Evolutionary conservation across 1,140 invertebrate species (phyloP), one percentile per base, ranked within the genome.

Genomic region (Orussus abietinus): DNA sequence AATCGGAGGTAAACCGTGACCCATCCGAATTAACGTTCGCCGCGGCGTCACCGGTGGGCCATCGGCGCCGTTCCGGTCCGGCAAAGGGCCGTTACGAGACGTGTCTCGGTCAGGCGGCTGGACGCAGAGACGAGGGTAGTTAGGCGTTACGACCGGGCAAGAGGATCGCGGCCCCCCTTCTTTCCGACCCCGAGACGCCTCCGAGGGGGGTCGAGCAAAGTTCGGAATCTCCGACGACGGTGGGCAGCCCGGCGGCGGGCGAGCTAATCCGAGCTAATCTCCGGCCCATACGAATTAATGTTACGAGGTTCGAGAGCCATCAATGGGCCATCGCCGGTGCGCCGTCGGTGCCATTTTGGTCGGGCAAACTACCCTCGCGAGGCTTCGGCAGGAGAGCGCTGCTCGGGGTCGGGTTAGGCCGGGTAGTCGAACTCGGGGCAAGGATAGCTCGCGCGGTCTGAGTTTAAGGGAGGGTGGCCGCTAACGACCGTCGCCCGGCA

Each of bases 401-500:
- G n/a, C n/a, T n/a, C n/a, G n/a, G n/a, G n/a, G n/a, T n/a, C n/a
- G n/a, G n/a, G n/a, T 18, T 14, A 13, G 4, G 3, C 15, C 10
- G 5, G 20, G 18, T 37, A 20, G 3, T 15, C 13, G 19, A 7
- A 33, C 21, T 33, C 18, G 39, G 20, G 32, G 22, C n/a, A 35
- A 30, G 41, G 30, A 43, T 43, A 22, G 28, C 19, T 13, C 32
- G 32, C 26, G 30, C 21, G 31, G 54, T 55, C 46, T 45, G 52
- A 56, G 42, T 57, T 47, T 39, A 51, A 45, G 38, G 42, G 43
- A 48, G 55, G 57, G 53, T 49, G 57, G 56, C 52, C 62, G 61
- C 59, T 69, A 68, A 69, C 64, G 66, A 68, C 62, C 62, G 51
- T 59, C 57, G 53, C 50, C 57, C 62, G 62, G 63, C 60, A 55